Evolutionary conservation across 2,888 invertebrate genomes (phyloP), one percentile per base, ranked within the genome.

Genomic region (Ophion ventricosus): DNA sequence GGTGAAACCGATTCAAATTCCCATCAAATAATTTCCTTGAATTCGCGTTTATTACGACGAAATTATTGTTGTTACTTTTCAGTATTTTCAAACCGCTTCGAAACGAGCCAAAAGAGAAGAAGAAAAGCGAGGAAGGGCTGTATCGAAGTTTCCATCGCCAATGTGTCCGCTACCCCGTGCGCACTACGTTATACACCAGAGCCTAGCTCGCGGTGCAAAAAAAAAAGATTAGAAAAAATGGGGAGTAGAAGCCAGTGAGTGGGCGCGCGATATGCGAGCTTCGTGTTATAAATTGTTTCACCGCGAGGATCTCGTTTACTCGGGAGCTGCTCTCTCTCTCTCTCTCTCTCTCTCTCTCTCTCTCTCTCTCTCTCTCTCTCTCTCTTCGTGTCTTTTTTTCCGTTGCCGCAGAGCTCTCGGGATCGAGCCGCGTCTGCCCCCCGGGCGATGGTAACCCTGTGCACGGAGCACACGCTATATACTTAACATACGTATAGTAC

Each of bases 201-300:
- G 73, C 69, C 66, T 75, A 54, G 59, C 74, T 20, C 49, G 61
- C 40, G 43, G 40, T 78, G 64, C 29, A 29, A 1, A 69, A 69
- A 78, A 49, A 29, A 25, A 64, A 76, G 74, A 59, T 23, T 17
- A 43, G 49, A 77, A 67, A 43, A 67, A 67, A 69, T 54, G 10
- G 61, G 14, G 78, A 35, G 69, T 69, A 57, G 67, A 81, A 80
- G 80, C 63, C 56, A 72, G 78, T 70, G 82, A 82, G 84, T 84
- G 84, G 84, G 84, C 84, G 84, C 77, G 78, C 76, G 84, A 84
- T 81, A 84, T 75, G 81, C 81, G 84, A 82, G 78, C 81, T 59
- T 79, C 78, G 81, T 79, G 81, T 84, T 84, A 84, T 84, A 84
- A 84, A 84, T 84, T 84, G 84, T 84, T 84, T 84, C 84, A 84